Evolutionary conservation across 2,888 invertebrate genomes (phyloP).

Genomic region (Microchrysa polita): DNA sequence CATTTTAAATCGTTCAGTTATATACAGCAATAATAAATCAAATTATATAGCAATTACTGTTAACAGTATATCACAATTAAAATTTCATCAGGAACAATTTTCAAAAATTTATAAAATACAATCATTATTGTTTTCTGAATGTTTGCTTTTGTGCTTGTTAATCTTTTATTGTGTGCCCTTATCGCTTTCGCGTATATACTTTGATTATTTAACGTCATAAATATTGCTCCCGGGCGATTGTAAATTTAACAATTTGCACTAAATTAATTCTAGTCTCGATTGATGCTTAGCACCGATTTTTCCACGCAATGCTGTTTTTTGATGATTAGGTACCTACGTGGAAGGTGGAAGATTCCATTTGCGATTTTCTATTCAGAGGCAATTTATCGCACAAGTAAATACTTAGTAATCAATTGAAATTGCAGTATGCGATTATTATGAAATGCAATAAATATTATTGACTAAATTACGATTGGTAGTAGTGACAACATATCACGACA

Average conservation of each 20-base stretch:
- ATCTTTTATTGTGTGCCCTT: not conserved
- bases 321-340: no score
- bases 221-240: constrained; percentile 33
- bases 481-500: constrained; percentile 15
- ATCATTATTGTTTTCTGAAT: no score
- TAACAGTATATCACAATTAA: constrained; percentile 37
- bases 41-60: constrained; percentile 42
- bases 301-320: no score
- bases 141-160: no score
- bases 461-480: not conserved
- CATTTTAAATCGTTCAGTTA: not conserved
- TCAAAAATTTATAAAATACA: constrained; percentile 30
- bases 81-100: constrained; percentile 29
- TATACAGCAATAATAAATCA: constrained; percentile 27
- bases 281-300: constrained; percentile 25
- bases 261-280: constrained; percentile 14
- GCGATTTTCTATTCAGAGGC: no score
- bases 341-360: no score
- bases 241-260: constrained; percentile 13
- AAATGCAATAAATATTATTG: constrained; percentile 18
- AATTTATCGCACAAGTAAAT: not conserved
- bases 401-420: not conserved
- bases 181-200: not conserved
- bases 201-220: not conserved
- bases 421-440: not conserved